These are phyloP conservation scores for Acanthaster planci DNA, from an alignment of 35 echinoderm and acorn worm genomes.

Conservation along the genomic window DNA sequence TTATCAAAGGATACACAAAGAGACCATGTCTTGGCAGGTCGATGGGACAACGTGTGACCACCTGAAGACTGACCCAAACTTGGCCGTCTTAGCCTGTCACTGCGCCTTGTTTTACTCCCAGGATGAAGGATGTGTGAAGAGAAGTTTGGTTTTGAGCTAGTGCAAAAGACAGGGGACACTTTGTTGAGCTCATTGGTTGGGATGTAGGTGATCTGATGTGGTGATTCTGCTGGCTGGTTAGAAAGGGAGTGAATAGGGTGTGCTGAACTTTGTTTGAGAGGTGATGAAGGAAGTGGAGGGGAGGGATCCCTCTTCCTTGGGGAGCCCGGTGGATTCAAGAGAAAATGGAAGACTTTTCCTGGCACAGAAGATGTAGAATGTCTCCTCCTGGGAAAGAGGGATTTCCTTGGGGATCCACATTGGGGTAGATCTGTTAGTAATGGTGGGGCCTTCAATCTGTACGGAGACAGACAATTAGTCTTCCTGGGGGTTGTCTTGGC, in stretches of 20 bases:
- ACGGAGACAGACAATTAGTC: not conserved
- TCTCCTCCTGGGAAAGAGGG: slow-evolving; percentile 37
- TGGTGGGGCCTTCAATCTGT: not conserved
- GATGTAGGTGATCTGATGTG: not conserved
- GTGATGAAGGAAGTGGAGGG: not conserved
- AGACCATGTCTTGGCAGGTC: not conserved
- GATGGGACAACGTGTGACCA: not conserved
- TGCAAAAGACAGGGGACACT: slow-evolving; percentile 38
- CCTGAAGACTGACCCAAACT: not conserved
- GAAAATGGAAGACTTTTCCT: slow-evolving; percentile 38
- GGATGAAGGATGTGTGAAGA: slow-evolving; percentile 50
- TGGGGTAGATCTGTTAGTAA: not conserved
- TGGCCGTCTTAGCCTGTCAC: slow-evolving; percentile 5
- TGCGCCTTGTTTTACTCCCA: not conserved
- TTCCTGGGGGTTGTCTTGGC: not conserved
- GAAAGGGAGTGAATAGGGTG: slow-evolving; percentile 51
- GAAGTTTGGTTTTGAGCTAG: slow-evolving; percentile 47
- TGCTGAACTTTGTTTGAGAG: slow-evolving; percentile 34
- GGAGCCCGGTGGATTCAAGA: slow-evolving; percentile 41
- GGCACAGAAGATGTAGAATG: slow-evolving; percentile 38
- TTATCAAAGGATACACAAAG: slow-evolving; percentile 17
- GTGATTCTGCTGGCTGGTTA: slow-evolving; percentile 8
- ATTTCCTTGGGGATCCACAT: slow-evolving; percentile 45
- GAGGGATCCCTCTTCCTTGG: slow-evolving; percentile 6
- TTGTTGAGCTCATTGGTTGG: slow-evolving; percentile 9